Evolutionary conservation across 2,888 invertebrate genomes (phyloP), one percentile per base, ranked within the genome.

Genomic region (Tribolium freemani): DNA sequence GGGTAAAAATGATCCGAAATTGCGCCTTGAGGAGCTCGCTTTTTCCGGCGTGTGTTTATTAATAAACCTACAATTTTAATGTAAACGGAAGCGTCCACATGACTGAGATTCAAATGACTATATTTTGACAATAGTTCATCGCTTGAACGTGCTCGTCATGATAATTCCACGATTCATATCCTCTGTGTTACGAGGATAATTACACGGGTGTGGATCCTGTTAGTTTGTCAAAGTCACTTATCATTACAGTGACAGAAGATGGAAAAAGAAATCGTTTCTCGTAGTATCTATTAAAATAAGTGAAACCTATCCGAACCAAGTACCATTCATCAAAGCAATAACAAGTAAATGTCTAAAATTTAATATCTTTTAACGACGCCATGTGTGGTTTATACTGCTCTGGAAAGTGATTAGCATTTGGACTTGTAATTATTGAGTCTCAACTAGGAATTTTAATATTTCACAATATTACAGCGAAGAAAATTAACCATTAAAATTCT

Each of bases 361-460:
- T 30, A 54, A 54, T 54, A 54, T 6, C 26, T 26, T 54, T 54
- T 21, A 54, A 54, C 54, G 56, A 56, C 38, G 56, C 38, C 10
- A 31, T 56, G 8, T 31, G 11, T 8, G 31, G 5, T 58, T 58
- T 58, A 58, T 16, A 38, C 16, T 46, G 58, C 45, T 45, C 58
- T 58, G 5, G 20, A 44, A 16, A 16, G 10, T 31, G n/a, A 20
- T 45, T 31, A 44, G 45, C 9, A 44, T 58, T 26, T 46, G 8
- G n/a, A 20, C n/a, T 10, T n/a, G 45, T 58, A 20, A 58, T 45
- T 38, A 38, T 38, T n/a, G 58, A 58, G 45, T 11, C 31, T 31
- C 58, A 13, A 30, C 13, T 56, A 10, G 26, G n/a, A 56, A 30
- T 56, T 30, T 56, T 44, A 31, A 54, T 54, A 26, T 30, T 54